Conservation (phyloP, 2,113 vertebrate genomes). For the Xiphorhynchus elegans region DNA sequence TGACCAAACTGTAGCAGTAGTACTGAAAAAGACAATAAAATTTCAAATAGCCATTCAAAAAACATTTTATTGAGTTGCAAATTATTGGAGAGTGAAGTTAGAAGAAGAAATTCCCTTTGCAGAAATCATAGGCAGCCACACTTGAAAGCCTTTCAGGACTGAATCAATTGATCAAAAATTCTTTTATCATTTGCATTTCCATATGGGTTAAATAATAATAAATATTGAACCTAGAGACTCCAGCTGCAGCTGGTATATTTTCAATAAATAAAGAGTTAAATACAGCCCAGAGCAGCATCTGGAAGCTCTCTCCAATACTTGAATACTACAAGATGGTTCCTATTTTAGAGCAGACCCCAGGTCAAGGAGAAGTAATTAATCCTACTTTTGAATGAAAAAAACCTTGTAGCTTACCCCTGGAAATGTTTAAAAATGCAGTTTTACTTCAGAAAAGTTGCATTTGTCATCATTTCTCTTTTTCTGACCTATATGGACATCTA, state of each 20-base stretch:
- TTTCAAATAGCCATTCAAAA: neutral
- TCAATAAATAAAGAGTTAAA: conserved; percentile 35
- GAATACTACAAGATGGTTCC: neutral
- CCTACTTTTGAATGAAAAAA: neutral
- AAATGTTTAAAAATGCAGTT: conserved; percentile 11
- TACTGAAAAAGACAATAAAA: neutral
- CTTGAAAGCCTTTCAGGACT: neutral
- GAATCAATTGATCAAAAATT: neutral
- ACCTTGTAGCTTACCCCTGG: neutral
- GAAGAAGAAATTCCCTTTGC: neutral
- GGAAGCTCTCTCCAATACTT: neutral
- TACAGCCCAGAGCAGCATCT: neutral
- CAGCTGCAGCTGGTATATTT: neutral
- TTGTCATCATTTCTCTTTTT: neutral
- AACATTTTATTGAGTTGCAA: neutral
- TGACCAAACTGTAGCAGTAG: neutral
- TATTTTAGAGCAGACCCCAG: neutral
- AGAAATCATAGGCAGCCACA: neutral
- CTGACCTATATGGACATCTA: neutral
- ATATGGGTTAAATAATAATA: conserved; percentile 21
- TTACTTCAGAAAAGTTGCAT: neutral
- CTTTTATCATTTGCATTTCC: neutral
- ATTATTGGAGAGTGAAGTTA: neutral
- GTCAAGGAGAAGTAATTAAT: conserved; percentile 32
- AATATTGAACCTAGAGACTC: neutral